phyloP scores from a whole-genome alignment of 2,113 vertebrate species.

The Serinus canaria region DNA sequence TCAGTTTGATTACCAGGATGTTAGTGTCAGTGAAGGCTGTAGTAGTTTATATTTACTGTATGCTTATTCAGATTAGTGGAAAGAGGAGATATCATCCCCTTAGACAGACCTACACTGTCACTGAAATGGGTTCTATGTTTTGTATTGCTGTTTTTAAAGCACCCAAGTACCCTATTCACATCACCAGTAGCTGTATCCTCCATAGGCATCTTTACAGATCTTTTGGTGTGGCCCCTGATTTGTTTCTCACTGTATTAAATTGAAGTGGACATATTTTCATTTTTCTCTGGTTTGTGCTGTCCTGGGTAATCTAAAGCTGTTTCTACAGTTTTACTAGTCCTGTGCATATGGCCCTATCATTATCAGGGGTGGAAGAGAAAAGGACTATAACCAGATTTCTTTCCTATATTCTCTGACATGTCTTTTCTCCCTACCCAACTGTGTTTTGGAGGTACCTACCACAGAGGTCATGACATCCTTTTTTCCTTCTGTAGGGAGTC shows the following conservation, averaged over 20 bases:
- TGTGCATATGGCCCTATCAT: not conserved
- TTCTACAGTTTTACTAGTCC: not conserved
- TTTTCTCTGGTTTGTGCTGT: not conserved
- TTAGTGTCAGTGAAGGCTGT: not conserved
- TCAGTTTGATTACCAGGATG: not conserved
- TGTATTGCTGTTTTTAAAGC: slow-evolving; percentile 6
- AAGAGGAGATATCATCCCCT: not conserved
- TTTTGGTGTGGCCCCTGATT: not conserved
- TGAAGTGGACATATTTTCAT: not conserved
- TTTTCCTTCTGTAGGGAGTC: not conserved
- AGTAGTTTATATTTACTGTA: not conserved
- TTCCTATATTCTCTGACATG: not conserved
- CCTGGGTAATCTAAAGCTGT: not conserved
- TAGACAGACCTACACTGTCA: not conserved
- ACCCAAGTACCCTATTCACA: not conserved
- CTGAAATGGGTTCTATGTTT: not conserved
- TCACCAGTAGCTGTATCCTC: not conserved
- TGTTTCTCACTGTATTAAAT: not conserved
- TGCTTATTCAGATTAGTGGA: not conserved
- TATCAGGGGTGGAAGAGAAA: not conserved
- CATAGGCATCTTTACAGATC: not conserved
- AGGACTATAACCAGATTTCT: not conserved
- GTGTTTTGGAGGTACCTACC: not conserved
- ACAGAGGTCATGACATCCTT: not conserved
- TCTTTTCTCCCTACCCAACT: not conserved